These are phyloP conservation scores for Dolichoris vasculosae DNA, from an alignment of 1,140 invertebrate species.

Conservation along the genomic window DNA sequence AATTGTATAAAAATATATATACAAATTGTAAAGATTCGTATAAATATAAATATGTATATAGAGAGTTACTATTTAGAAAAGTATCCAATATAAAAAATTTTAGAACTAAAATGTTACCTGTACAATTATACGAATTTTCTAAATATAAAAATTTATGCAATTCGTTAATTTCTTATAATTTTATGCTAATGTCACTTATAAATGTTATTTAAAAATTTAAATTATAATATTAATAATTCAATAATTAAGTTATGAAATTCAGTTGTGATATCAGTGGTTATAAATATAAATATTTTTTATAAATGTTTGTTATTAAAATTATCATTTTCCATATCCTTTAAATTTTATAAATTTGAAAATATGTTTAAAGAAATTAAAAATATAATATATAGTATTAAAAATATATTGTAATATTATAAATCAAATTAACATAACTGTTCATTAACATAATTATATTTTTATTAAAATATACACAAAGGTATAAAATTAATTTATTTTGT, in stretches of 20 bases:
- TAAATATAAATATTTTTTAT: conserved; percentile 48
- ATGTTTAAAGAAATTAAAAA: not conserved
- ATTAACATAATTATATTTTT: not conserved
- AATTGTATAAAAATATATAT: conserved; percentile 53
- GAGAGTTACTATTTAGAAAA: conserved; percentile 36
- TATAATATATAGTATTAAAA: not conserved
- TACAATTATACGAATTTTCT: conserved; percentile 46
- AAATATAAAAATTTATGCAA: conserved; percentile 32
- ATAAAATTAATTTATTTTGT: not conserved
- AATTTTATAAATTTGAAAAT: not conserved
- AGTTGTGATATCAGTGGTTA: conserved; percentile 49
- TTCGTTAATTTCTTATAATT: conserved; percentile 48
- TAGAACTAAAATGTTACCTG: conserved; percentile 54
- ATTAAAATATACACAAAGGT: not conserved
- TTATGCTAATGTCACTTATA: conserved; percentile 39
- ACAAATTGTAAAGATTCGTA: conserved; percentile 54
- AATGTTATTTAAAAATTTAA: conserved; percentile 41
- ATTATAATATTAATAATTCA: conserved; percentile 35
- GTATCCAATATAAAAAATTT: conserved; percentile 45
- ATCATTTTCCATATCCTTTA: not conserved
- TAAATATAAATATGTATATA: conserved; percentile 43
- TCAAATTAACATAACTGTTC: not conserved
- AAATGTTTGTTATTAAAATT: not conserved
- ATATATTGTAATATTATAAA: not conserved
- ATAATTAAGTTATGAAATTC: conserved; percentile 35